phyloP scores from a whole-genome alignment of 1,140 invertebrate species.

The Idris sp. region DNA sequence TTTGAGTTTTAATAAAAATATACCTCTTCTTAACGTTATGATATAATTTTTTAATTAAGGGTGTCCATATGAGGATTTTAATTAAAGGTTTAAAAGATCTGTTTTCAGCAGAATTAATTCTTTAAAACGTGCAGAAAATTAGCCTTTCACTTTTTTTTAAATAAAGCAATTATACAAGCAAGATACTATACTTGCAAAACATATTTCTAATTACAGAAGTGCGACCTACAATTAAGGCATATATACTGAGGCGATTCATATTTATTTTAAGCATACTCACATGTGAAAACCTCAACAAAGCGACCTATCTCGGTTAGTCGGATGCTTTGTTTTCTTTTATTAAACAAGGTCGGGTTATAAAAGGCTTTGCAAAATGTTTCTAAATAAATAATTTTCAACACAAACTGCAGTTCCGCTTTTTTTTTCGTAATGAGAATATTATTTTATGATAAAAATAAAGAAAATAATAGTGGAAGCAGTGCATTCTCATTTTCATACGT shows the following conservation, averaged over 20 bases:
- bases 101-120: too few relatives aligned
- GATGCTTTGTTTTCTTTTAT: constrained; percentile 25
- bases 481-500: too few relatives aligned
- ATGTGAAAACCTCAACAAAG: constrained; percentile 31
- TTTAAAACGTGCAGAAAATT: constrained; percentile 17
- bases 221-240: constrained; percentile 25
- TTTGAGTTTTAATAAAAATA: too few relatives aligned
- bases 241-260: constrained; percentile 36
- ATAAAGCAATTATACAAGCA: too few relatives aligned
- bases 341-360: constrained; percentile 42
- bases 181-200: too few relatives aligned
- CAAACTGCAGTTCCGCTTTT: not conserved
- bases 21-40: too few relatives aligned
- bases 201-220: constrained; percentile 31
- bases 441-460: too few relatives aligned
- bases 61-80: too few relatives aligned
- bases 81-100: too few relatives aligned
- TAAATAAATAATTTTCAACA: constrained; percentile 21
- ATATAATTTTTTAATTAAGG: too few relatives aligned
- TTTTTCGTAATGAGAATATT: too few relatives aligned
- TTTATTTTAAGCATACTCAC: constrained; percentile 24
- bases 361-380: constrained; percentile 6
- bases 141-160: too few relatives aligned
- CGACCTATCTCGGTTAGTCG: constrained; percentile 18
- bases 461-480: constrained; percentile 5